Evolutionary conservation across 2,888 invertebrate genomes (phyloP).

Genomic region (Sicus ferrugineus): DNA sequence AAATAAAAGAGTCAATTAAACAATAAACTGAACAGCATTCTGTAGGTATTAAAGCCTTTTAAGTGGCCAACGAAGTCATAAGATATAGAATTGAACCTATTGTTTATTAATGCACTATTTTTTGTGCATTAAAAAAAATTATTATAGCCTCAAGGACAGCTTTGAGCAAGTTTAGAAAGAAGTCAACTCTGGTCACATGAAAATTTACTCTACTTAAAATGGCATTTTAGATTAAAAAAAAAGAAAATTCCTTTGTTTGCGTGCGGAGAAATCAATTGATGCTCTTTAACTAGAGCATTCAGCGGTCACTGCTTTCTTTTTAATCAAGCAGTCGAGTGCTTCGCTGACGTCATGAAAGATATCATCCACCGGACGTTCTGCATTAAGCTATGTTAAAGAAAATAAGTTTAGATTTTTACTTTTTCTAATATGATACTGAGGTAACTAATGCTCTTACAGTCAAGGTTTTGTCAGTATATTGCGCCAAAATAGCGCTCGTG

Average conservation of each 20-base stretch:
- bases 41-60: not conserved
- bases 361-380: conserved; percentile 77
- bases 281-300: conserved; percentile 36
- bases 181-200: too few species aligned
- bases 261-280: not conserved
- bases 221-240: not conserved
- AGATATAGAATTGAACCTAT: not conserved
- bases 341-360: conserved; percentile 78
- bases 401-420: not conserved
- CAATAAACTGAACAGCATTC: too few species aligned
- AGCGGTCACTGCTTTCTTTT: conserved; percentile 53
- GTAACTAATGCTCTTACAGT: conserved; percentile 68
- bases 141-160: too few species aligned
- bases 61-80: not conserved
- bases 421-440: not conserved
- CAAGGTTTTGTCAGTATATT: conserved; percentile 79
- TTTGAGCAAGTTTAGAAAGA: too few species aligned
- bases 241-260: not conserved
- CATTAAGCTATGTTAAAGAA: conserved; percentile 78
- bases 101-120: not conserved
- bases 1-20: too few species aligned
- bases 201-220: too few species aligned
- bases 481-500: conserved; percentile 83
- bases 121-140: not conserved
- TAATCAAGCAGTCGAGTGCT: conserved; percentile 68